These are phyloP conservation scores for Brachyrhaphis roseni DNA, from an alignment of 2,797 vertebrate genomes.

Conservation along the genomic window DNA sequence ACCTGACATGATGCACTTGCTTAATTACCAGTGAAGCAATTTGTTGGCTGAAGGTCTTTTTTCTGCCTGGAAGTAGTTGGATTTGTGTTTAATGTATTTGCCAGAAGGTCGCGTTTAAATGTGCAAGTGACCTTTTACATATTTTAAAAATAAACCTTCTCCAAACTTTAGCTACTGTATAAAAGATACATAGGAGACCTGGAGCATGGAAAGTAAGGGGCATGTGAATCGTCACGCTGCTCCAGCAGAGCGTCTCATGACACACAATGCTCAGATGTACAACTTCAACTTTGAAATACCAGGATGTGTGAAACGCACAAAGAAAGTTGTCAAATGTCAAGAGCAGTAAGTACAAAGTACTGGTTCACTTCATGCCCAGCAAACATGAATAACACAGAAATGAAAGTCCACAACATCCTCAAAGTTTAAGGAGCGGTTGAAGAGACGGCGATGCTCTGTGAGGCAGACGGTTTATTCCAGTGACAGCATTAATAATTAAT, in stretches of 20 bases:
- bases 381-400: too few relatives aligned
- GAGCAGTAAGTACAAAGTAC: not conserved
- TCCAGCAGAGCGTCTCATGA: slow-evolving; percentile 3
- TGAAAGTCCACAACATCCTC: not conserved
- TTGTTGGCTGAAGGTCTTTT: not conserved
- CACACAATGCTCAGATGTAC: slow-evolving; percentile 3
- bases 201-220: not conserved
- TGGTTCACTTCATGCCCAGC: not conserved
- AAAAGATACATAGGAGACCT: not conserved
- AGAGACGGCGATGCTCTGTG: not conserved
- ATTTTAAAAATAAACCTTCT: not conserved
- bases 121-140: not conserved
- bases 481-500: not conserved
- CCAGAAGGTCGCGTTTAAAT: not conserved
- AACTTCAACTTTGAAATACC: slow-evolving; percentile 1
- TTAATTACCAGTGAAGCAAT: not conserved
- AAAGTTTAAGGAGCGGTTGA: not conserved
- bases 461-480: not conserved
- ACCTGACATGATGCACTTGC: not conserved
- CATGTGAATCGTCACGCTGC: not conserved
- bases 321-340: slow-evolving; percentile 6
- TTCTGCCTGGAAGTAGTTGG: not conserved
- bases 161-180: not conserved
- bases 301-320: not conserved
- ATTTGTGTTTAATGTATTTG: not conserved